phyloP scores from a whole-genome alignment of 2,888 invertebrate genomes.

The Seira musarum region DNA sequence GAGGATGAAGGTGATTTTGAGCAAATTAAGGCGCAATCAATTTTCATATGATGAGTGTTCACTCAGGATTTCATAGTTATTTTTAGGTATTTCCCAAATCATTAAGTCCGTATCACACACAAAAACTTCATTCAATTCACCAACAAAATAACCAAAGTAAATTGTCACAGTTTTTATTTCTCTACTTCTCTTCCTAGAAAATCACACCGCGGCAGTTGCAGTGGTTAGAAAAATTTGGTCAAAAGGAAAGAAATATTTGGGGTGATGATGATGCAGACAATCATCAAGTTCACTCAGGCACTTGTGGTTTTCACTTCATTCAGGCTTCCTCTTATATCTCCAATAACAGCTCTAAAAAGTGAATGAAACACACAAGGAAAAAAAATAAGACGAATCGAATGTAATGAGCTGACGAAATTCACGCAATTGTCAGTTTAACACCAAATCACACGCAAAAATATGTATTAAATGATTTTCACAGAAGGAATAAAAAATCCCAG shows the following conservation, averaged over 20 bases:
- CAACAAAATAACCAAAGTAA: conserved; percentile 8
- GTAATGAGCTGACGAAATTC: background rate
- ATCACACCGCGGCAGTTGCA: background rate
- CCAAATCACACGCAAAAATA: background rate
- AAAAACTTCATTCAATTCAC: background rate
- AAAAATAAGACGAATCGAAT: background rate
- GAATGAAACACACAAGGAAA: background rate
- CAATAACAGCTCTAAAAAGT: background rate
- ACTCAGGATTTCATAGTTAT: too few species aligned
- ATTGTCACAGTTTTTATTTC: background rate
- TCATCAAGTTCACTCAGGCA: conserved; percentile 16
- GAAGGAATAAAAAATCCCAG: too few species aligned
- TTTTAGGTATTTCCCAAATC: too few species aligned
- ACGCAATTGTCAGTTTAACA: background rate
- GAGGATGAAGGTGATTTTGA: background rate
- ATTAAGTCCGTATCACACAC: background rate
- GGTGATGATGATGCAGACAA: background rate
- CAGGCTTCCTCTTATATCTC: conserved; percentile 1
- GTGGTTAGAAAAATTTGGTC: background rate
- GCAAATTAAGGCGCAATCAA: background rate
- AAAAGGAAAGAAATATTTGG: background rate
- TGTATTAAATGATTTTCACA: background rate
- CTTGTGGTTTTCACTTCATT: conserved; percentile 11
- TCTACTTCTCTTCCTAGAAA: conserved; percentile 6
- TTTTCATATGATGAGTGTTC: too few species aligned